Evolutionary conservation across 2,797 vertebrate species (phyloP).

Genomic region (Falco cherrug): DNA sequence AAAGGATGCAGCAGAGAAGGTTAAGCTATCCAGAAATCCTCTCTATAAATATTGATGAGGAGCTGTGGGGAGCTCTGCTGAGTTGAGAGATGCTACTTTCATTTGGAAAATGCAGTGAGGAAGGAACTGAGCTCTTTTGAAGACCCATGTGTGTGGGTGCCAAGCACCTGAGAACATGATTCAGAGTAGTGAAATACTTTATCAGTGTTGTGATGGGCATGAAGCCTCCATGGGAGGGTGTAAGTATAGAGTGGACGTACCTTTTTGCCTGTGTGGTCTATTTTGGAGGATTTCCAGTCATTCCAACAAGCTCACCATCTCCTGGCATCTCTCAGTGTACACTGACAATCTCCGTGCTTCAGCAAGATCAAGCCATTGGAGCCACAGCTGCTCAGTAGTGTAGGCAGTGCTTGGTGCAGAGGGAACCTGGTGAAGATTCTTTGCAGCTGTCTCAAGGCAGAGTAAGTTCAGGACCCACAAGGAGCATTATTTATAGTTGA

Average conservation of each 20-base stretch:
- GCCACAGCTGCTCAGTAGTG: neutral
- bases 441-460: neutral
- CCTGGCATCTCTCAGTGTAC: neutral
- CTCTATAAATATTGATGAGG: neutral
- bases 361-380: neutral
- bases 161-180: neutral
- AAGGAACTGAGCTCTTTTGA: neutral
- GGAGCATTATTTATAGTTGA: neutral
- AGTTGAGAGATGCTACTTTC: neutral
- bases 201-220: neutral
- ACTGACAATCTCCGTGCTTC: neutral
- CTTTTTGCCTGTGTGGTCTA: neutral
- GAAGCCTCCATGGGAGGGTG: neutral
- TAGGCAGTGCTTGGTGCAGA: neutral
- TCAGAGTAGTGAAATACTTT: neutral
- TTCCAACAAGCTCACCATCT: neutral
- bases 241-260: neutral
- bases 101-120: neutral
- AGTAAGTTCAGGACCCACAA: neutral
- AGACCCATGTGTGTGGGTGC: neutral
- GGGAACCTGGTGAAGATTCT: neutral
- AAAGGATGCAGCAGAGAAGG: neutral
- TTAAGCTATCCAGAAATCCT: slow-evolving; percentile 18
- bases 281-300: slow-evolving; percentile 21
- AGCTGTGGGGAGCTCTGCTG: neutral